phyloP scores from a whole-genome alignment of 2,888 invertebrate genomes.

The Autographa pulchrina region DNA sequence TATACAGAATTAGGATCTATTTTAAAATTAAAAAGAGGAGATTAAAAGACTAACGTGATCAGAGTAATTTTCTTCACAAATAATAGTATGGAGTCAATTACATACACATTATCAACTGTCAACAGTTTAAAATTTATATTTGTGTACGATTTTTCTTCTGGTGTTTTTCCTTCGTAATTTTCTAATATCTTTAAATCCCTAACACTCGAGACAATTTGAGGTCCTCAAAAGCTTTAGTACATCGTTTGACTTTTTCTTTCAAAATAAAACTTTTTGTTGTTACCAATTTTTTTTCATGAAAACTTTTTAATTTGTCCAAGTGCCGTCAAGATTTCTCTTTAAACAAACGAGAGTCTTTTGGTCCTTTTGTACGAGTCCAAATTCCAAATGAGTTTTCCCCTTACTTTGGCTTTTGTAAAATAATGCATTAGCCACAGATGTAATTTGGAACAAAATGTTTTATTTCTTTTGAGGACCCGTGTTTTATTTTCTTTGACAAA shows the following conservation, averaged over 20 bases:
- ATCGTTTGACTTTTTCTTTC: constrained; percentile 56
- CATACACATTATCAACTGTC: neutral
- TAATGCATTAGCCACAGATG: constrained; percentile 58
- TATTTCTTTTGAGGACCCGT: constrained; percentile 39
- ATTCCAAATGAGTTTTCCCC: constrained; percentile 60
- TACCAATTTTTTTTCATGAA: constrained; percentile 43
- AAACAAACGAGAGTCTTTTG: constrained; percentile 57
- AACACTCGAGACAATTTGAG: constrained; percentile 58
- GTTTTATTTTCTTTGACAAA: constrained; percentile 8
- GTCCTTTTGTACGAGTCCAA: constrained; percentile 54
- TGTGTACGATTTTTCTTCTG: constrained; percentile 20
- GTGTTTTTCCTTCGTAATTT: constrained; percentile 45
- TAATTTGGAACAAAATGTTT: constrained; percentile 50
- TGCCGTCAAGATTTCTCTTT: constrained; percentile 62
- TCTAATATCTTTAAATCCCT: constrained; percentile 37
- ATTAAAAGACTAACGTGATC: no score
- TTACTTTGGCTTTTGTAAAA: constrained; percentile 56
- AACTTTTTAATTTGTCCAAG: constrained; percentile 64
- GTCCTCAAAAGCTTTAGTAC: constrained; percentile 52
- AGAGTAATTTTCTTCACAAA: neutral
- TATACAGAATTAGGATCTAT: neutral
- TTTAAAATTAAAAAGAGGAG: no score
- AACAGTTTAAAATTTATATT: constrained; percentile 18
- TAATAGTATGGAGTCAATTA: neutral
- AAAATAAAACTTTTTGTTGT: constrained; percentile 60